phyloP scores from a whole-genome alignment of 2,113 vertebrate species.

The Mixornis gularis region DNA sequence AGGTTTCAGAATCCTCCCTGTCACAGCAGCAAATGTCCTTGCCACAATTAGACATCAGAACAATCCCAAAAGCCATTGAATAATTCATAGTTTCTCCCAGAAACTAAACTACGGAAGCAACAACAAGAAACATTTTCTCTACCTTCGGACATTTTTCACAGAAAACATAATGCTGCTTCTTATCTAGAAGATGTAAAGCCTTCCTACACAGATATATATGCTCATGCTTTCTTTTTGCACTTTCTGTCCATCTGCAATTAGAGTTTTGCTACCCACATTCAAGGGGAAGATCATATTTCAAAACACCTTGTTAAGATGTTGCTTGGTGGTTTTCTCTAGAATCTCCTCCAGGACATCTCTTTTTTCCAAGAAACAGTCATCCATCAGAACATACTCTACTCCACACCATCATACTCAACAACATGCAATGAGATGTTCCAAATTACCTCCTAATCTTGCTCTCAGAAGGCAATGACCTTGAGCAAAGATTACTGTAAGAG shows the following conservation, averaged over 20 bases:
- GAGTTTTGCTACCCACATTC: background rate
- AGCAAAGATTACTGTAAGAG: background rate
- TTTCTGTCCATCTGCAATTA: background rate
- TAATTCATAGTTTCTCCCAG: background rate
- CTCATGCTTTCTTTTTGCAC: background rate
- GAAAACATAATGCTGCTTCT: background rate
- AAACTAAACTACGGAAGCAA: background rate
- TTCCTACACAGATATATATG: background rate
- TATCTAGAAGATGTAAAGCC: background rate
- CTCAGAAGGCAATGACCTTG: background rate
- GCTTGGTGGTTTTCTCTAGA: background rate
- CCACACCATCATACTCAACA: background rate
- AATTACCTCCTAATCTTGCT: background rate
- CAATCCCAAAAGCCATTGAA: background rate
- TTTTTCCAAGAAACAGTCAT: background rate
- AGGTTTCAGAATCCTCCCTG: background rate
- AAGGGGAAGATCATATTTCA: background rate
- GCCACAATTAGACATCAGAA: background rate
- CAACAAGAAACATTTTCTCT: background rate
- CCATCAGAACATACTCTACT: background rate
- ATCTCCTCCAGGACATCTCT: background rate
- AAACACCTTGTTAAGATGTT: background rate
- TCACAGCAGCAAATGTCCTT: background rate
- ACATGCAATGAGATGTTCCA: background rate
- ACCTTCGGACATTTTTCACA: background rate